Conservation (phyloP, 2,797 vertebrate genomes). For the Syngnathus acus region DNA sequence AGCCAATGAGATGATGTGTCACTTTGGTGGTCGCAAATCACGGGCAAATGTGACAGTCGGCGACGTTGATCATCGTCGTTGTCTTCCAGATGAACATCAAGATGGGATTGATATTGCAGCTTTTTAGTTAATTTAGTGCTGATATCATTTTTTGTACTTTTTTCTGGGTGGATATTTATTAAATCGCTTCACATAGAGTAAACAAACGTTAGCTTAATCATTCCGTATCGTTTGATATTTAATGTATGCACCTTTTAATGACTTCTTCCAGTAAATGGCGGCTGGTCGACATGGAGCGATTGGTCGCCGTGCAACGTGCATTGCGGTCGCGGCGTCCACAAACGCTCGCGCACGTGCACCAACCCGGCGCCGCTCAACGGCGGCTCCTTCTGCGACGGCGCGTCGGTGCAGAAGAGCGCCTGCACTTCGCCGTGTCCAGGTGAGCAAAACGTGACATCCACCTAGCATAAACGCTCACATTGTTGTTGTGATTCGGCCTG, state of each 20-base stretch:
- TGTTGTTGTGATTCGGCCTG: constrained; percentile 2
- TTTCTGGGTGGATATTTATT: background rate
- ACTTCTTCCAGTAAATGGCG: constrained; percentile 80
- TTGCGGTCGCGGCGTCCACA: constrained; percentile 92
- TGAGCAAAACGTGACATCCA: constrained; percentile 42
- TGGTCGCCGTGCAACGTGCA: constrained; percentile 89
- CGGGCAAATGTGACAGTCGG: constrained; percentile 13
- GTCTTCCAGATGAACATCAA: background rate
- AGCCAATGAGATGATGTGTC: constrained; percentile 32
- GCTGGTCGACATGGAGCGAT: constrained; percentile 94
- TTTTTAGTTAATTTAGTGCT: background rate
- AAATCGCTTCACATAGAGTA: background rate
- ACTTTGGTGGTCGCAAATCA: background rate
- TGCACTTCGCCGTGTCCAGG: constrained; percentile 91
- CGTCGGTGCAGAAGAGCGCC: constrained; percentile 91
- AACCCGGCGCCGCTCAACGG: constrained; percentile 95
- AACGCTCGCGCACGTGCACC: constrained; percentile 89
- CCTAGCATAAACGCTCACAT: background rate
- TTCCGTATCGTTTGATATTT: background rate
- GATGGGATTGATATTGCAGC: background rate
- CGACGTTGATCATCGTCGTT: constrained; percentile 25
- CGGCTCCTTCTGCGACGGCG: constrained; percentile 91
- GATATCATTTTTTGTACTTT: background rate
- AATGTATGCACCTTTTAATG: background rate
- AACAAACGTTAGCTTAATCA: background rate